These are phyloP conservation scores for Spheniscus mendiculus DNA, from an alignment of 2,113 vertebrate genomes.

Conservation along the genomic window DNA sequence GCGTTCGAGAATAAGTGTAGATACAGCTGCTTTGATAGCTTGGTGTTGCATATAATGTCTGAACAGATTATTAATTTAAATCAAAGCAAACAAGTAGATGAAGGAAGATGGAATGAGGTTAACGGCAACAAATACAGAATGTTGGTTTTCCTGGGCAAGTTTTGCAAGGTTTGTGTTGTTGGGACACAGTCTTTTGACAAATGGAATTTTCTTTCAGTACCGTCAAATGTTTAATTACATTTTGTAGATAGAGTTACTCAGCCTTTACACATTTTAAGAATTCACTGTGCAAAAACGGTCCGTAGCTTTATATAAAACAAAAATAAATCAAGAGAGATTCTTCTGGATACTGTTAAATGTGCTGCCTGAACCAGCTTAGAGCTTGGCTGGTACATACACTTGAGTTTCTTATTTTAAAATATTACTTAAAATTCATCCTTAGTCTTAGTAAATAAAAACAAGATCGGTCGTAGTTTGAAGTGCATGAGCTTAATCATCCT, in stretches of 20 bases:
- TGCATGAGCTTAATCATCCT: not conserved
- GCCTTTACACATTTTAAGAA: slow-evolving; percentile 14
- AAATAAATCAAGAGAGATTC: slow-evolving; percentile 6
- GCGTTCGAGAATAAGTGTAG: not conserved
- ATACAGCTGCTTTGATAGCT: not conserved
- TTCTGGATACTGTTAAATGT: not conserved
- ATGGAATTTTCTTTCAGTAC: not conserved
- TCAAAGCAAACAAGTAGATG: not conserved
- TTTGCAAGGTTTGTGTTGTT: slow-evolving; percentile 25
- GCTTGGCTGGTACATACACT: not conserved
- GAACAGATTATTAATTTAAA: slow-evolving; percentile 8
- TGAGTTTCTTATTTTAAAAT: slow-evolving; percentile 4
- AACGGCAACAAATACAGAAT: not conserved
- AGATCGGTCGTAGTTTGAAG: slow-evolving; percentile 6
- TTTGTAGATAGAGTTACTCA: not conserved
- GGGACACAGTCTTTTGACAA: not conserved
- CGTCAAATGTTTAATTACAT: slow-evolving; percentile 52
- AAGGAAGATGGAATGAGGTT: not conserved
- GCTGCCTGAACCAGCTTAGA: not conserved
- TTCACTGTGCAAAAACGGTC: not conserved
- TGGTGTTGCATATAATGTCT: not conserved
- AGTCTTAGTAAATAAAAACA: slow-evolving; percentile 25
- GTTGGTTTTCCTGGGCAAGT: not conserved
- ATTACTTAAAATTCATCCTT: not conserved
- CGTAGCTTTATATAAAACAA: not conserved